Base-by-base conservation (phyloP, 35 echinoderm and acorn worm genomes). In the Amphiura filiformis region DNA sequence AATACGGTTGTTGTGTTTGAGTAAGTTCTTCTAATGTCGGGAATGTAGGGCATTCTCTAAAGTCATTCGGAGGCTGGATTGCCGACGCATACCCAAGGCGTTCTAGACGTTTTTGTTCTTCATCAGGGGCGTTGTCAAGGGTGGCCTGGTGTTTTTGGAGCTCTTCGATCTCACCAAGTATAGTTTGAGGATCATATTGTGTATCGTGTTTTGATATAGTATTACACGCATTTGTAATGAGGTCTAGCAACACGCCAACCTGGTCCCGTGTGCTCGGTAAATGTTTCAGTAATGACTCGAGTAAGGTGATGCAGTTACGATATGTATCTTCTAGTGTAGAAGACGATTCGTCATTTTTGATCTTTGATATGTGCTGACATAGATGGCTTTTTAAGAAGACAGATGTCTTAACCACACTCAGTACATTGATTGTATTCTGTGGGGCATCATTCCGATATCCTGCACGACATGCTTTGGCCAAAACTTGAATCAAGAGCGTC, bases 11-110 rank as follows among this genome's bases (percentile, higher is more conserved):
- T 37, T 75, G 44, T 26, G 20, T 40, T n/a, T 34, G 56, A 17
- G 36, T 35, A 36, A 94, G 35, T 52, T 94, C 92, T 35, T 47
- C 35, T 2, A 38, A 15, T 18, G 77, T 86, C 4, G 92, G 92
- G 36, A 94, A 39, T 15, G 87, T 86, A 13, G 88, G 61, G 57
- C 81, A 84, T 13, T 94, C 76, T 7, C 92, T 86, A 77, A 94
- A 97, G 76, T 97, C 86, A 40, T 97, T 78, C 32, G 92, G 89
- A 34, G 95, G 95, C 65, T 47, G 76, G 28, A 37, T 89, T 34
- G 23, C 78, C 18, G 22, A 34, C 77, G 37, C 32, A 18, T 32
- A 44, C n/a, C 86, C 41, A 31, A 75, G 34, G 2, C 33, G 26
- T 86, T 34, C 1, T 26, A 26, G 14, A 39, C 76, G 78, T 56